Base-by-base conservation (phyloP, 2,797 vertebrate species). In the Hydrophis major region DNA sequence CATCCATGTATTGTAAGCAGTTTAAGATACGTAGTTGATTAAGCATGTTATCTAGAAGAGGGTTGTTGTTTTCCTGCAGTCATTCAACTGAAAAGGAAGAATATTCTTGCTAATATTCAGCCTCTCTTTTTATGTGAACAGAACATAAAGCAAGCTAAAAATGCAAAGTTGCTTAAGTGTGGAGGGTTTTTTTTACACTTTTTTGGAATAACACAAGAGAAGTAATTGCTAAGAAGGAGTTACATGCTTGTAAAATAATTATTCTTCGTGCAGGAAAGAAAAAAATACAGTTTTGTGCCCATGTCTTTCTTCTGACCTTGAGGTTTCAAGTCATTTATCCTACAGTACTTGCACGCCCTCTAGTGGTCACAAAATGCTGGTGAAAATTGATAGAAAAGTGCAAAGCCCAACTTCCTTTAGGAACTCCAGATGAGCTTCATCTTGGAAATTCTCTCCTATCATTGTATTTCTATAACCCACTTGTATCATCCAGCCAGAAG, bases 311-410 rank as follows among this genome's bases (percentile, higher is more conserved):
- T 37, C 37, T 37, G 37, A 37, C 16, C 6, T 18, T 86, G 69
- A 25, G 57, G 6, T 11, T 37, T 83, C 37, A 87, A 83, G 59
- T 47, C 5, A n/a, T 3, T 87, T 90, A n/a, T 92, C 69, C 69
- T 50, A 56, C 94, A 93, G 93, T 61, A 56, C 92, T 42, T 87
- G 93, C 25, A 7, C 53, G 78, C 14, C 87, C 69, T 63, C 86
- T 55, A 28, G 87, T 18, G 59, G 87, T 14, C 42, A 53, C 16
- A 4, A n/a, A 10, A 37, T 78, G 92, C 16, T 42, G 86, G 13
- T 8, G 53, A 74, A 89, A 55, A n/a, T 11, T 89, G 32, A 78
- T 4, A 78, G 37, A 42, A 78, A 78, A 8, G 7, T 78, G 74
- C 74, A 78, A 78, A 11, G 37, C 1, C 0, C 20, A 78, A 22